A percentile compares a stretch with the other conserved stretches of the same genome.
Conservation (phyloP, 2,888 invertebrate species). For the Calephelis perditalis region DNA sequence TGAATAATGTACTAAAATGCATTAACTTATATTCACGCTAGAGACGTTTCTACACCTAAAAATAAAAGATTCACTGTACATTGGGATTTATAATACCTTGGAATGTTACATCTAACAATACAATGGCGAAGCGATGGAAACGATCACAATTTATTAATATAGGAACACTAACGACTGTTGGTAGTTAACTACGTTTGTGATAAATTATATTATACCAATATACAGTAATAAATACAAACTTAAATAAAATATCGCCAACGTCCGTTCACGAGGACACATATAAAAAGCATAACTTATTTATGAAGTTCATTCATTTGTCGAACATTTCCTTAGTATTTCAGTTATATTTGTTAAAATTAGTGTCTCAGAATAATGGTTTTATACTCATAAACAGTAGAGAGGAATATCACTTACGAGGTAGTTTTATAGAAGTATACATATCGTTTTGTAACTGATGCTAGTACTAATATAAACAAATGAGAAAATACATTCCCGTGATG, state of each 20-base stretch:
- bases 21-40: constrained; percentile 23
- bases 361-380: neutral
- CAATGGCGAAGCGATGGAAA: constrained; percentile 8
- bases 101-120: constrained; percentile 4
- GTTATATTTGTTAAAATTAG: neutral
- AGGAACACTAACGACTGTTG: constrained; percentile 3
- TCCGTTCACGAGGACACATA: neutral
- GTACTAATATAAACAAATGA: no score
- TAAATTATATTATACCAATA: neutral
- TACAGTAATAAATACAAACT: neutral
- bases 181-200: neutral
- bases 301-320: neutral
- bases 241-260: neutral
- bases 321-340: no score
- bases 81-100: constrained; percentile 1
- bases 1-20: constrained; percentile 39
- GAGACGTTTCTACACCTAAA: neutral
- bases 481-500: no score
- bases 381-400: neutral
- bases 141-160: constrained; percentile 3
- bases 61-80: constrained; percentile 7
- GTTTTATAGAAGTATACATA: neutral
- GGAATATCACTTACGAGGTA: neutral
- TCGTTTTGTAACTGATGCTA: neutral
- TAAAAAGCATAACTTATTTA: neutral